Base-by-base conservation (phyloP, 2,113 vertebrate species). In the Lonchura striata region DNA sequence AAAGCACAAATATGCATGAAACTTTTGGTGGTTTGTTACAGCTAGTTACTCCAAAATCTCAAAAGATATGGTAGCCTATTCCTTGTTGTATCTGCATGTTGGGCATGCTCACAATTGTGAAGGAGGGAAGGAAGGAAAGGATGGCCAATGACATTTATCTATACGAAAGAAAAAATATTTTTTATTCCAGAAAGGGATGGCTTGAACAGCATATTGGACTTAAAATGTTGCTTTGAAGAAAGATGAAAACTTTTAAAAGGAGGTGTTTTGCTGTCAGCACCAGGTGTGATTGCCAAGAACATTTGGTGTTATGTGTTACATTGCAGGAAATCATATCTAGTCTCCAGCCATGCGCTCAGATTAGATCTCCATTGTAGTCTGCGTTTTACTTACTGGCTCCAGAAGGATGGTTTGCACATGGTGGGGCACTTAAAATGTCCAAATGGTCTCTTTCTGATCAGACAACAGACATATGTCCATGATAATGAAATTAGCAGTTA, bases 391-490 rank as follows among this genome's bases (percentile, higher is more conserved):
- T 84, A 20, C 19, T 46, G 50, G 15, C 25, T 82, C 28, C 3
- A 6, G 64, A 61, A 77, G 15, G 7, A 15, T 57, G 4, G 6
- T 18, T 57, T 86, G 23, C 13, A 33, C 18, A 5, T 21, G 21
- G 10, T 10, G 42, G 22, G n/a, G 3, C 15, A 13, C 11, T 66
- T 80, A 9, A 74, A 53, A 82, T 10, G 2, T 64, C 39, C 13
- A 14, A 91, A 11, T 47, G 11, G 2, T 18, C 14, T 10, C 18
- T 77, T 59, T 68, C 33, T 56, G 41, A 31, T 53, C 11, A 66
- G 46, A 35, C 11, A 84, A 37, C 15, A 60, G 3, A n/a, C 6
- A 1, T 2, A 1, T 21, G 35, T 28, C 16, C 15, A 17, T 7
- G 5, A 14, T 16, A 54, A 56, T 33, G 3, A 66, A 66, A 54